These are phyloP conservation scores for Sebastes nivosus DNA, from an alignment of 2,797 vertebrate species.

Conservation along the genomic window DNA sequence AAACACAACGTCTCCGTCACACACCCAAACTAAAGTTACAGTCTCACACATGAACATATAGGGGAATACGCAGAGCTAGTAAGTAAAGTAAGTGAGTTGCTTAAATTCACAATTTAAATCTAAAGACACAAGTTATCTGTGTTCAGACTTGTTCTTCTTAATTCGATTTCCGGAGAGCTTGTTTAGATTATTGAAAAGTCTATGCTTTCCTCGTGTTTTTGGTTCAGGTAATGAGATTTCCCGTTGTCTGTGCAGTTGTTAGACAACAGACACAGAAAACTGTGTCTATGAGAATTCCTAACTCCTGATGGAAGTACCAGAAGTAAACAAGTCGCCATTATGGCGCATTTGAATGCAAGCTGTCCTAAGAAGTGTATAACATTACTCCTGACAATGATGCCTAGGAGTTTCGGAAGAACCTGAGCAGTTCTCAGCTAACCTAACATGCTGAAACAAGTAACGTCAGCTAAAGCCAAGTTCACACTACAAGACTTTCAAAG, in stretches of 20 bases:
- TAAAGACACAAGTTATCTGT: background rate
- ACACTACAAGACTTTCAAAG: too few species aligned
- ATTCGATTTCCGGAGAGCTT: background rate
- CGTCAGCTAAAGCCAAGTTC: too few species aligned
- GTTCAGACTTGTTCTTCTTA: background rate
- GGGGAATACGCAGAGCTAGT: background rate
- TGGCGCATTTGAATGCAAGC: background rate
- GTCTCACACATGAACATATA: background rate
- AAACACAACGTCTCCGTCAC: slow-evolving; percentile 20
- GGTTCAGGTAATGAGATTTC: slow-evolving; percentile 10
- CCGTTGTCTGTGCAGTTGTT: background rate
- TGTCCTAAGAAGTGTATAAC: background rate
- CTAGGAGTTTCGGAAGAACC: too few species aligned
- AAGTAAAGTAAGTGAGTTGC: background rate
- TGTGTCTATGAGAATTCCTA: background rate
- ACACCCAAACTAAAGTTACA: slow-evolving; percentile 1
- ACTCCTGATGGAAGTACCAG: background rate
- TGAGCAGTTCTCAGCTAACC: too few species aligned
- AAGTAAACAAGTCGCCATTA: background rate
- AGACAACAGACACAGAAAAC: background rate
- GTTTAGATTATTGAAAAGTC: background rate
- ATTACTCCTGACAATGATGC: too few species aligned
- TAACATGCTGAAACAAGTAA: too few species aligned
- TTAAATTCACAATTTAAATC: background rate
- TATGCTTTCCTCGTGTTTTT: background rate